Evolutionary conservation across 2,888 invertebrate genomes (phyloP), one percentile per base, ranked within the genome.

Genomic region (Calameuta filiformis): DNA sequence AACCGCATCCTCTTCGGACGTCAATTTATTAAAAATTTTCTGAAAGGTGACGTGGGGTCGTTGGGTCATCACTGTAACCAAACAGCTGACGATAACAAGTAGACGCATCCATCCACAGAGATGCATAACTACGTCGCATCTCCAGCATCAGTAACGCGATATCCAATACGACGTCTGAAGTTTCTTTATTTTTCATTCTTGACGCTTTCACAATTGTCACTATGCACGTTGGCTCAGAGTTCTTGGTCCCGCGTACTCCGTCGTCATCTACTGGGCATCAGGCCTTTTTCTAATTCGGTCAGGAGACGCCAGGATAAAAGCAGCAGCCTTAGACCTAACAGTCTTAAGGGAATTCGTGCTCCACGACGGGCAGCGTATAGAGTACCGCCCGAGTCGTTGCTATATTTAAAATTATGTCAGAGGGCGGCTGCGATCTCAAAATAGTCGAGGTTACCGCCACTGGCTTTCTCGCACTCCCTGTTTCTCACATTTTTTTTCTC

Each of bases 381-480:
- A 31, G 31, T 12, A 34, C 23, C 23, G 56, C 56, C 23, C 23
- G 56, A 56, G 56, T 56, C 56, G 56, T 23, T 85, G 85, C 87
- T 89, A 89, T 87, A 89, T 88, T 88, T 89, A 85, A 89, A 90
- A 90, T 90, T 89, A 89, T 89, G 89, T 89, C 88, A 89, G 89
- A 89, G 85, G 83, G 83, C 85, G 83, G 68, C 79, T 77, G 69
- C n/a, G 56, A 74, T 80, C 79, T 76, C 77, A 77, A 85, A 85
- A 83, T 85, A 85, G 81, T 79, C 78, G 69, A 77, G 75, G 69
- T 79, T 73, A 69, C 74, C 77, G 56, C 56, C 56, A 56, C 56
- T 56, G 23, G 56, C 56, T 56, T 56, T 56, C 56, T 56, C 56
- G 56, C 23, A 56, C 56, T 56, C 56, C 23, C 56, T 23, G 56